Conservation (phyloP, 2,797 vertebrate genomes). For the Siniperca scherzeri region DNA sequence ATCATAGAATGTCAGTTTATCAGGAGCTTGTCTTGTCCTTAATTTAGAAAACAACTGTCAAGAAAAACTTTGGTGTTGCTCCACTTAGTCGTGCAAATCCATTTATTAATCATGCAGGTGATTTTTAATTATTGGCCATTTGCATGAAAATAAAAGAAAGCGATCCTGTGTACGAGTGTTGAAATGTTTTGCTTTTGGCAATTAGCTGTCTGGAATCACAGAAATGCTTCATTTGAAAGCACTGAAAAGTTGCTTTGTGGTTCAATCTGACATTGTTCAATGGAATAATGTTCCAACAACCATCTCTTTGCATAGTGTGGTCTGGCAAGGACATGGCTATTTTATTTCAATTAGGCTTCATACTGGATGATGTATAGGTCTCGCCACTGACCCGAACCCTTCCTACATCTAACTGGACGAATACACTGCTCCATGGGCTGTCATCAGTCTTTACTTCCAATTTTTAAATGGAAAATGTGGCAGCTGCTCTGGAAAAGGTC, state of each 20-base stretch:
- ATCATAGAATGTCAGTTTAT: too few species aligned
- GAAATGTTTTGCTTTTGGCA: too few species aligned
- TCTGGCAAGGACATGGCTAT: not conserved
- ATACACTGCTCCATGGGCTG: accelerated
- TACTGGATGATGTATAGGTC: not conserved
- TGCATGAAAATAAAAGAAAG: not conserved
- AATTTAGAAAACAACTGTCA: not conserved
- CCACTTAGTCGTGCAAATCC: too few species aligned
- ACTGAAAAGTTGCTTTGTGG: not conserved
- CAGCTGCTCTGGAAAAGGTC: not conserved
- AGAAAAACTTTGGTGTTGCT: not conserved
- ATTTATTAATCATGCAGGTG: not conserved
- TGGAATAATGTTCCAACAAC: not conserved
- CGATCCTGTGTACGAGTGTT: not conserved
- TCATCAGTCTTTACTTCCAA: not conserved
- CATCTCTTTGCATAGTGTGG: not conserved
- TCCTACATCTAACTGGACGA: not conserved
- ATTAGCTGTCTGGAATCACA: not conserved
- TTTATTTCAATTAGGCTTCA: not conserved
- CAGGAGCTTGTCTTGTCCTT: not conserved
- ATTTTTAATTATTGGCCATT: not conserved
- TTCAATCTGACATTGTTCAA: not conserved
- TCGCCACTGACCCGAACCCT: not conserved
- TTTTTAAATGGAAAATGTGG: not conserved
- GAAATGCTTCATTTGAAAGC: not conserved